phyloP scores from a whole-genome alignment of 2,797 vertebrate species.

The Galago senegalensis region DNA sequence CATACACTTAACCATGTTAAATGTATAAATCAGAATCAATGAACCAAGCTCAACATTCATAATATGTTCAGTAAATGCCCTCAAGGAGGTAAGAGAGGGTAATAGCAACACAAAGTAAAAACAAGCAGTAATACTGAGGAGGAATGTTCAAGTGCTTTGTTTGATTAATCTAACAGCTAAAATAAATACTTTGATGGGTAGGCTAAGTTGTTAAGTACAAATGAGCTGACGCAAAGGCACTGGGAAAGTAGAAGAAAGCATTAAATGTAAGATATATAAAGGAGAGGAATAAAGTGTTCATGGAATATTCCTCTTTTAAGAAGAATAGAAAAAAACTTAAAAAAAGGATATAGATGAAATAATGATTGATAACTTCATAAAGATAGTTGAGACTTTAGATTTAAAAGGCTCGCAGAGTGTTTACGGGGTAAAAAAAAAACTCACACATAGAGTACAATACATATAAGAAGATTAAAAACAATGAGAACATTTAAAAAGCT shows the following conservation, averaged over 20 bases:
- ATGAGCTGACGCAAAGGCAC: not conserved
- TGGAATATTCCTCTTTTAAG: not conserved
- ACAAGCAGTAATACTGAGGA: not conserved
- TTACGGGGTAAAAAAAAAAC: not conserved
- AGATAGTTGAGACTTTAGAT: not conserved
- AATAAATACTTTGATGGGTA: not conserved
- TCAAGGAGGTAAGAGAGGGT: not conserved
- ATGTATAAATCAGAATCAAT: not conserved
- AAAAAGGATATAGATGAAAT: not conserved
- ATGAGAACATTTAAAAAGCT: not conserved
- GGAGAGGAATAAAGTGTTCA: not conserved
- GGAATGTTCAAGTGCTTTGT: not conserved
- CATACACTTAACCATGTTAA: not conserved
- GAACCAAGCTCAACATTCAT: not conserved
- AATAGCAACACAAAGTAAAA: not conserved
- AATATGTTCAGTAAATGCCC: not conserved
- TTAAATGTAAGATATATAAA: not conserved
- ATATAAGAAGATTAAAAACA: not conserved
- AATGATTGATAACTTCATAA: not conserved
- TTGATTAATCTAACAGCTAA: not conserved
- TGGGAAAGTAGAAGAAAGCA: not conserved
- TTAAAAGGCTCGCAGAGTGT: not conserved
- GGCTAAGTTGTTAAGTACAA: not conserved
- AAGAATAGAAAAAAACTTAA: not conserved
- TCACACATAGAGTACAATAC: not conserved